Conservation (phyloP, 2,888 invertebrate genomes). For the Patella ulyssiponensis region DNA sequence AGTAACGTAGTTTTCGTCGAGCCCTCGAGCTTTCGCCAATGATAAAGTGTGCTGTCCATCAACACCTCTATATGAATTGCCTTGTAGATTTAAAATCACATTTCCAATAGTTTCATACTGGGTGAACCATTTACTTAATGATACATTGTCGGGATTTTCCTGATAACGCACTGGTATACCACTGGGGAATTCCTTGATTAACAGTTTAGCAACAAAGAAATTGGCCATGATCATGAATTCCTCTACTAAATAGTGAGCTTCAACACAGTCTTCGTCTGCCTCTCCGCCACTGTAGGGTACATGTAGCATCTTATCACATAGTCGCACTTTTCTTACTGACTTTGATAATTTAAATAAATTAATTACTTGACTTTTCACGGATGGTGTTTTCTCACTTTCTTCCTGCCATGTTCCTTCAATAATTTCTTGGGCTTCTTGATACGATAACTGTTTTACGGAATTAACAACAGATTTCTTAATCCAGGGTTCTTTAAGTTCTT, state of each 20-base stretch:
- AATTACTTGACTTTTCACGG: slow-evolving; percentile 12
- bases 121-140: slow-evolving; percentile 33
- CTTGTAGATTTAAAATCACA: slow-evolving; percentile 35
- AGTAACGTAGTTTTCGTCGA: slow-evolving; percentile 4
- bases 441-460: slow-evolving; percentile 31
- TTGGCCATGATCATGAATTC: slow-evolving; percentile 47
- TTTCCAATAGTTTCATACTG: slow-evolving; percentile 23
- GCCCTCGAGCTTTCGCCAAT: background rate
- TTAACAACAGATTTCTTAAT: slow-evolving; percentile 23
- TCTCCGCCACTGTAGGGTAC: slow-evolving; percentile 11
- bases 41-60: background rate
- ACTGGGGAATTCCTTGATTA: slow-evolving; percentile 23
- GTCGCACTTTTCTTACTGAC: slow-evolving; percentile 34
- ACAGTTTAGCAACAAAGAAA: slow-evolving; percentile 27
- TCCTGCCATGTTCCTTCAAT: background rate
- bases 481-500: background rate
- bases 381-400: background rate
- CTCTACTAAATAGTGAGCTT: slow-evolving; percentile 41
- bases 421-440: slow-evolving; percentile 34
- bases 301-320: slow-evolving; percentile 21
- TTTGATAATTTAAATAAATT: slow-evolving; percentile 27
- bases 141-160: slow-evolving; percentile 27
- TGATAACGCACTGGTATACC: slow-evolving; percentile 39
- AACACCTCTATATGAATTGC: background rate
- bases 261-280: slow-evolving; percentile 4